These are phyloP conservation scores for Ectemnius continuus DNA, from an alignment of 2,888 invertebrate genomes.

Conservation along the genomic window DNA sequence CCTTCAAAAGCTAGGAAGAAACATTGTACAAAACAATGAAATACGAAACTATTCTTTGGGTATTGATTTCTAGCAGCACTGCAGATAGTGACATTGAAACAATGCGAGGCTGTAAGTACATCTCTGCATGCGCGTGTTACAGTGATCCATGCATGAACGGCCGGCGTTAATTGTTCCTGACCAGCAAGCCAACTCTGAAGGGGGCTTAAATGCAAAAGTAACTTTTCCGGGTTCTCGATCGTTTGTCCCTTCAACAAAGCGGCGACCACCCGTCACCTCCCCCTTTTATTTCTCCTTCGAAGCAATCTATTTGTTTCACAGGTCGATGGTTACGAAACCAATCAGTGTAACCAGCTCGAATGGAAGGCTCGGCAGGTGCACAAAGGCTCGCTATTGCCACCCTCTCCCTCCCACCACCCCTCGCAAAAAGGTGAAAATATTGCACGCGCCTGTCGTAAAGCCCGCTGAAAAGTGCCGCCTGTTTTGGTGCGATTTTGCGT, in stretches of 20 bases:
- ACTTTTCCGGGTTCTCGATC: conserved; percentile 12
- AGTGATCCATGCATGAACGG: not conserved
- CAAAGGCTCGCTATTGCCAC: conserved; percentile 46
- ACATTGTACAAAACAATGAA: too few species aligned
- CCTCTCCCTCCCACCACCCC: conserved; percentile 1
- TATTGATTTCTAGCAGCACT: too few species aligned
- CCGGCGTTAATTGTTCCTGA: conserved; percentile 9
- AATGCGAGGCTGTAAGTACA: too few species aligned
- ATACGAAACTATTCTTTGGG: too few species aligned
- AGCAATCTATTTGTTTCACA: conserved; percentile 66
- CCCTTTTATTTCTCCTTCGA: conserved; percentile 49
- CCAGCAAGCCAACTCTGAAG: not conserved
- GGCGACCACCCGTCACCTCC: conserved; percentile 26
- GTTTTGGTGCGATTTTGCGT: conserved; percentile 27
- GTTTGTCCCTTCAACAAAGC: conserved; percentile 47
- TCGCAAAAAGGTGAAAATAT: conserved; percentile 48
- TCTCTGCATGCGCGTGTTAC: not conserved
- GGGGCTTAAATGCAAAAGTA: not conserved
- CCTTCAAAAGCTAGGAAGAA: too few species aligned
- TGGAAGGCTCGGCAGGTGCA: conserved; percentile 59
- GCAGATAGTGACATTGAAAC: too few species aligned
- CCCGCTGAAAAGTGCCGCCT: conserved; percentile 16
- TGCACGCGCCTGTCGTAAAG: conserved; percentile 41
- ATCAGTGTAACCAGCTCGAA: conserved; percentile 63
- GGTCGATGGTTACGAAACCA: conserved; percentile 64